Evolutionary conservation across 2,113 vertebrate genomes (phyloP).

Genomic region (Shinisaurus crocodilurus): DNA sequence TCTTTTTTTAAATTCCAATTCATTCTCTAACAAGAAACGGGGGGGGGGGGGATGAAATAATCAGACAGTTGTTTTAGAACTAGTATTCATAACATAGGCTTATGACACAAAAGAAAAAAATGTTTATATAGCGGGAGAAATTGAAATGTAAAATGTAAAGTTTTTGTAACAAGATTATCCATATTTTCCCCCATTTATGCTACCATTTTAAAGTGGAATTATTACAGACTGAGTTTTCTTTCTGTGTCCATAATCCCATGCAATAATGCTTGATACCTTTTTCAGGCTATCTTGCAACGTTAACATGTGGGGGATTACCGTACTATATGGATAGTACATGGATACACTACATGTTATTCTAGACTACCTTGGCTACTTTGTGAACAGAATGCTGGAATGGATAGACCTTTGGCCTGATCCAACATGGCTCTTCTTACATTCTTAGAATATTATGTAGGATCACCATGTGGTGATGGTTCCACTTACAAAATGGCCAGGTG

Average conservation of each 20-base stretch:
- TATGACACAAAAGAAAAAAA: conserved; percentile 1
- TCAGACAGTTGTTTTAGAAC: background rate
- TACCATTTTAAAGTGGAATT: background rate
- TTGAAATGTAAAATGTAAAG: conserved; percentile 6
- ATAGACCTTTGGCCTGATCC: no score
- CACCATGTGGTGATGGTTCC: background rate
- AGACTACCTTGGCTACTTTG: no score
- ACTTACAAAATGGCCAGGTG: background rate
- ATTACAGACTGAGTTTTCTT: background rate
- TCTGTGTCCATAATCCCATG: background rate
- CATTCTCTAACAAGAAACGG: conserved; percentile 5
- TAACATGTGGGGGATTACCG: background rate
- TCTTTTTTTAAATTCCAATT: conserved; percentile 17
- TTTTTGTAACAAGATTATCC: background rate
- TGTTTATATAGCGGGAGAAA: background rate
- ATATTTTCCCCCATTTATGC: background rate
- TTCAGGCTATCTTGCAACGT: background rate
- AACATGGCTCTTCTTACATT: background rate
- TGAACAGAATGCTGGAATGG: no score
- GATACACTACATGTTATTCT: background rate
- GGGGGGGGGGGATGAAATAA: background rate
- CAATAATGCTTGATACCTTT: background rate
- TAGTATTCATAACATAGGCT: background rate
- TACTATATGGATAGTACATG: background rate
- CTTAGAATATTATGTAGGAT: background rate